These are phyloP conservation scores for Drosophila quasianomalipes DNA, from an alignment of 2,888 invertebrate genomes.

Conservation along the genomic window DNA sequence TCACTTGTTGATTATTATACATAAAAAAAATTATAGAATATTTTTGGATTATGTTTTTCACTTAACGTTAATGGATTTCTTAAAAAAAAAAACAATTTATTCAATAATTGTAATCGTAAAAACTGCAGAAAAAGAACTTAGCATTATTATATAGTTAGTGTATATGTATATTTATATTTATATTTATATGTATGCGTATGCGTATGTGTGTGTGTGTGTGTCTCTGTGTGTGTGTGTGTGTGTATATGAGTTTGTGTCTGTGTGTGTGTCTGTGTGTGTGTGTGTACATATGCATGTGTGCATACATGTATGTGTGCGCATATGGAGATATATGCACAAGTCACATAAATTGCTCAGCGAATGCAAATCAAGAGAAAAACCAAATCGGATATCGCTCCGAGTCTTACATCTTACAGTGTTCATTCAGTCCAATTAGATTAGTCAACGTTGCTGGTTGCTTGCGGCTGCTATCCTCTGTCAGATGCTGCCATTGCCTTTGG, in stretches of 20 bases:
- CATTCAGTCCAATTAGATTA: constrained; percentile 5
- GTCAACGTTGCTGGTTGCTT: background rate
- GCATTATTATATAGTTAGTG: constrained; percentile 20
- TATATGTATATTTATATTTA: background rate
- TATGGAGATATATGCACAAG: constrained; percentile 12
- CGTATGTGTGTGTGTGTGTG: background rate
- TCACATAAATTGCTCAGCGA: constrained; percentile 29
- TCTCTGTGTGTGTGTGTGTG: background rate
- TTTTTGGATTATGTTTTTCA: constrained; percentile 53
- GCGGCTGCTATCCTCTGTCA: background rate
- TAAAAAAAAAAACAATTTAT: constrained; percentile 44
- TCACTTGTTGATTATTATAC: constrained; percentile 25
- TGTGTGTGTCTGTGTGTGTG: background rate
- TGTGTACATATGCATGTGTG: background rate
- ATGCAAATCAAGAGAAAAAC: constrained; percentile 14
- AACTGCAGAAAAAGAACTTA: constrained; percentile 60
- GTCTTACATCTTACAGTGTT: background rate
- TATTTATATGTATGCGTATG: no score
- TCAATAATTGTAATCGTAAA: constrained; percentile 47
- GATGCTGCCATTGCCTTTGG: constrained; percentile 22
- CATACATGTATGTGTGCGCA: constrained; percentile 14
- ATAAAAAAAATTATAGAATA: constrained; percentile 49
- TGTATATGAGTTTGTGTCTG: background rate
- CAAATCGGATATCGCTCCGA: background rate
- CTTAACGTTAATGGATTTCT: constrained; percentile 52